Conservation (phyloP, 35 echinoderm and acorn worm genomes). For the Heliocidaris erythrogramma region DNA sequence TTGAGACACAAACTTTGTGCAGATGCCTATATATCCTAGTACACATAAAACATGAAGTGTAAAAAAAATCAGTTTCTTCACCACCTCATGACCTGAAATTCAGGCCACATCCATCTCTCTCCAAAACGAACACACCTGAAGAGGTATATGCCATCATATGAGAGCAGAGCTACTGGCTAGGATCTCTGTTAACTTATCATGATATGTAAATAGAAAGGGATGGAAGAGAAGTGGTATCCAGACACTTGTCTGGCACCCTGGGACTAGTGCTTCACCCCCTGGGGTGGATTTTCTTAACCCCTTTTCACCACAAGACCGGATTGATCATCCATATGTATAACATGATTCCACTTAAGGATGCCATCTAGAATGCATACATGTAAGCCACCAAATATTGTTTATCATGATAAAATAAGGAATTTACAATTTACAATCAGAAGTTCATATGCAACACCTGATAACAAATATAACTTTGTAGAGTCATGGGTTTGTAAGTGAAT, state of each 20-base stretch:
- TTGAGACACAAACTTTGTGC: no score
- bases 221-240: neutral
- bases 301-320: neutral
- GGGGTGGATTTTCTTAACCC: neutral
- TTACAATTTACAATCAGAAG: no score
- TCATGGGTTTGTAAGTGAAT: no score
- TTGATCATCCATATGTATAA: neutral
- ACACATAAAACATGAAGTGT: no score
- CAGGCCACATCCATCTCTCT: neutral
- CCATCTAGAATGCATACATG: neutral
- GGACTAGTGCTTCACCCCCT: neutral
- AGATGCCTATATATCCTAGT: no score
- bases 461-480: no score
- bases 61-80: neutral
- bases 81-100: neutral
- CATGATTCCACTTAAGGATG: neutral
- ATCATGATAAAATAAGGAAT: no score
- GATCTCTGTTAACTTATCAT: neutral
- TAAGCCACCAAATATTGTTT: no score
- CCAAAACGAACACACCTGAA: neutral
- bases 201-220: neutral
- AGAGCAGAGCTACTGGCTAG: neutral
- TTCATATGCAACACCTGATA: no score
- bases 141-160: neutral
- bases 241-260: neutral